These are phyloP conservation scores for Pangasius mekongensis DNA, from an alignment of 2,797 vertebrate genomes.

Conservation along the genomic window DNA sequence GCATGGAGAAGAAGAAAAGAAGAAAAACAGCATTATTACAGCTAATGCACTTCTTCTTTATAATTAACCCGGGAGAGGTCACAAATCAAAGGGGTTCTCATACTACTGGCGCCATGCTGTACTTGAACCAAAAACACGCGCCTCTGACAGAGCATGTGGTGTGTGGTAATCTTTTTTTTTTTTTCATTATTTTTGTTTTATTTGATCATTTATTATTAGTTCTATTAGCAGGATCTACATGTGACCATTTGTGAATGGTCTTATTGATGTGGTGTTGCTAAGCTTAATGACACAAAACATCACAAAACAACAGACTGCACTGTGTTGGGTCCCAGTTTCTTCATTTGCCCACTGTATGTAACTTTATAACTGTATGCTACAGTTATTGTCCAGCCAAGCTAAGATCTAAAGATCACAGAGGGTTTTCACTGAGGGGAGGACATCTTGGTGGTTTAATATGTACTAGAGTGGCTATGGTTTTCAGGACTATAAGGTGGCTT, in stretches of 20 bases:
- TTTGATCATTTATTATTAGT: conserved; percentile 47
- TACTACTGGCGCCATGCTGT: conserved; percentile 48
- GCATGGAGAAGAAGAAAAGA: conserved; percentile 35
- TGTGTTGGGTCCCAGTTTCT: neutral
- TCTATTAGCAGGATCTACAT: conserved; percentile 14
- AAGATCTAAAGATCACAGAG: neutral
- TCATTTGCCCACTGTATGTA: neutral
- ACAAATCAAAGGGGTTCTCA: conserved; percentile 59
- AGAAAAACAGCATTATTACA: conserved; percentile 54
- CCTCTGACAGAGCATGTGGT: conserved; percentile 24
- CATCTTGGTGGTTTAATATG: conserved; percentile 42
- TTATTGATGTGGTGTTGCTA: conserved; percentile 8
- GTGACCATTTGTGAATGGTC: neutral
- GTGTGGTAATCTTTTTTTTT: conserved; percentile 18
- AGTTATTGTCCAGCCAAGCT: neutral
- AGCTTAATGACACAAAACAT: conserved; percentile 2
- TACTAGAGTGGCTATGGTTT: conserved; percentile 31
- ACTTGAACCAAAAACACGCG: conserved; percentile 42
- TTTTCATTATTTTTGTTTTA: neutral
- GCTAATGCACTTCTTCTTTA: conserved; percentile 58
- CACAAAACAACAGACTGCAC: neutral
- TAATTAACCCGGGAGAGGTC: conserved; percentile 62
- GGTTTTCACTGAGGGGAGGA: neutral
- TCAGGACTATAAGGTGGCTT: conserved; percentile 31
- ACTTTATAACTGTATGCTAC: neutral